Conservation (phyloP, 2,797 vertebrate species). For the Sciurus carolinensis region DNA sequence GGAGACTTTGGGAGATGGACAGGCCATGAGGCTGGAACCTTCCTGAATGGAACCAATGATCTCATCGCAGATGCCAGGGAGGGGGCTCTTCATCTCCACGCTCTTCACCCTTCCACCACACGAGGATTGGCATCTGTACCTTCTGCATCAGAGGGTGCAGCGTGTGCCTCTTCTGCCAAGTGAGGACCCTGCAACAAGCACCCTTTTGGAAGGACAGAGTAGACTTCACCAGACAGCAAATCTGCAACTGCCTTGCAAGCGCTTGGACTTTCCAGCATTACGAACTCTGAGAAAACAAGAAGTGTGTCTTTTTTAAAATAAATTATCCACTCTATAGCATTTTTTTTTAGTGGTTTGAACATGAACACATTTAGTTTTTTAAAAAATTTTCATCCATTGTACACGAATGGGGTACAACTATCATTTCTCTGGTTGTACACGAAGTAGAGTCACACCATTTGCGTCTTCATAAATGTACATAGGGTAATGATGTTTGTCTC, state of each 20-base stretch:
- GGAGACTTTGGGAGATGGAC: background rate
- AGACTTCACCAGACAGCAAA: background rate
- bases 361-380: no score
- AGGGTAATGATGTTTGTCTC: no score
- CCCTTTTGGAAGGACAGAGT: background rate
- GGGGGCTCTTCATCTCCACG: no score
- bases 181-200: background rate
- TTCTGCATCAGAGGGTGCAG: background rate
- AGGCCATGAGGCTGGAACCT: background rate
- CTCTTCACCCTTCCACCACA: background rate
- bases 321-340: background rate
- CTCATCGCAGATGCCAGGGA: no score
- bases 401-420: no score
- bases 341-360: background rate
- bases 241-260: background rate
- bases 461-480: no score
- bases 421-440: no score
- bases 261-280: background rate
- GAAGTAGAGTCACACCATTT: no score
- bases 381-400: no score
- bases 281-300: background rate
- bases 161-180: background rate
- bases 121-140: no score
- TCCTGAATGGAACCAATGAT: background rate
- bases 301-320: background rate